Conservation (phyloP, 1,140 invertebrate genomes). For the Coptotermes formosanus region DNA sequence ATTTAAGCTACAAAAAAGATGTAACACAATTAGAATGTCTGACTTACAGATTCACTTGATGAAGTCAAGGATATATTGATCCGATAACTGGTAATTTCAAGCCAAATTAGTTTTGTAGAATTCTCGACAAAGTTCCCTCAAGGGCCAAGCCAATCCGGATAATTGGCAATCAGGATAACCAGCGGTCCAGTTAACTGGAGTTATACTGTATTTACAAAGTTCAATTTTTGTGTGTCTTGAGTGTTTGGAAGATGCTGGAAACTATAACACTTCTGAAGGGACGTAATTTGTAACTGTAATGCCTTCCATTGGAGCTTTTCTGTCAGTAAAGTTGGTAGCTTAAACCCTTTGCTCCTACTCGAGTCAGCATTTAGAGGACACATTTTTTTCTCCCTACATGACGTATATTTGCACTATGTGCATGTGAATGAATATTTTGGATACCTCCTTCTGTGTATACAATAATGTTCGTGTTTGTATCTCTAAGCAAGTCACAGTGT, state of each 20-base stretch:
- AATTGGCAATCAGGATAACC: too few relatives aligned
- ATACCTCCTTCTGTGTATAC: neutral
- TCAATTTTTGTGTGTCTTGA: neutral
- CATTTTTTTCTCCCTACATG: neutral
- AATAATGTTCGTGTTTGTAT: neutral
- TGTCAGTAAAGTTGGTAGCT: neutral
- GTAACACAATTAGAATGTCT: too few relatives aligned
- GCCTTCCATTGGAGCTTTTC: conserved; percentile 8
- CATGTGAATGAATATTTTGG: conserved; percentile 17
- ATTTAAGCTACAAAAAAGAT: too few relatives aligned
- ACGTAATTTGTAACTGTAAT: neutral
- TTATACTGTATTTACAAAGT: neutral
- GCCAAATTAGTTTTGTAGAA: too few relatives aligned
- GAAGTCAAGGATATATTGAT: too few relatives aligned
- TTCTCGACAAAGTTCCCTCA: too few relatives aligned
- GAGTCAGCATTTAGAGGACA: neutral
- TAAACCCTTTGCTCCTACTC: neutral
- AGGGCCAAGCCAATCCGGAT: too few relatives aligned
- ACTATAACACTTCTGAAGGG: neutral
- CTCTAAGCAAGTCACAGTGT: neutral
- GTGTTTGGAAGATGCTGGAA: neutral
- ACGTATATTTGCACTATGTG: conserved; percentile 3
- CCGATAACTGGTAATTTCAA: too few relatives aligned
- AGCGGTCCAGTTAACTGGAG: too few relatives aligned
- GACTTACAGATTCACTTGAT: too few relatives aligned